Percentiles rank a stretch among this genome's conserved stretches.
Evolutionary conservation across 2,888 invertebrate genomes (phyloP).

Genomic region (Oscheius sp.): DNA sequence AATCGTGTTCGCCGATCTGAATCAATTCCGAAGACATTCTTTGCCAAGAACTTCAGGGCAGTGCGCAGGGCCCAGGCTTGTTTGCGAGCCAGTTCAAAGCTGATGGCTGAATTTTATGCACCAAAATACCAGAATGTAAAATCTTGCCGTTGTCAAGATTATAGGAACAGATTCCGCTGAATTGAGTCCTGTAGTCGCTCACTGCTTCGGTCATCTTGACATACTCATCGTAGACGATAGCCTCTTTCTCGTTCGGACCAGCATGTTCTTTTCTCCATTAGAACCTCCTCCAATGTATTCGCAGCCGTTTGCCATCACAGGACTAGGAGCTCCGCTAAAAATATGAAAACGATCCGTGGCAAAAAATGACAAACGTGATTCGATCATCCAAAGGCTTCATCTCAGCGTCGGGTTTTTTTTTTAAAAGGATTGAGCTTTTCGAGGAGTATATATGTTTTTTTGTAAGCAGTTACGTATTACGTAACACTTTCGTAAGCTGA

Average conservation of each 20-base stretch:
- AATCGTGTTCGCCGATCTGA: slow-evolving; percentile 86
- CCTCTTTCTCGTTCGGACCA: slow-evolving; percentile 80
- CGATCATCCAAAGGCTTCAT: too few relatives aligned
- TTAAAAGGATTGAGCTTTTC: too few relatives aligned
- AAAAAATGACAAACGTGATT: too few relatives aligned
- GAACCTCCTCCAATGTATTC: slow-evolving; percentile 92
- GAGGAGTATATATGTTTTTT: too few relatives aligned
- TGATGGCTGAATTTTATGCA: slow-evolving; percentile 72
- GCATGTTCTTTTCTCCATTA: slow-evolving; percentile 77
- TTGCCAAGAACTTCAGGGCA: slow-evolving; percentile 84
- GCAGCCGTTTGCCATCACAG: slow-evolving; percentile 85
- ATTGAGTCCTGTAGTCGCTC: slow-evolving; percentile 85
- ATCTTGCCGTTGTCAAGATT: slow-evolving; percentile 69
- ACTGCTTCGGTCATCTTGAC: slow-evolving; percentile 83
- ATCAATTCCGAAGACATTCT: slow-evolving; percentile 83
- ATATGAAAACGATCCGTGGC: not conserved
- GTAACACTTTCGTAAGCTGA: too few relatives aligned
- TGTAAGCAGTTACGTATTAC: too few relatives aligned
- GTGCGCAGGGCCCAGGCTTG: slow-evolving; percentile 84
- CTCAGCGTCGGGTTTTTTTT: too few relatives aligned
- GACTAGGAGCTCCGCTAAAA: slow-evolving; percentile 53
- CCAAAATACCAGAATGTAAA: not conserved
- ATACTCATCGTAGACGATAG: slow-evolving; percentile 86
- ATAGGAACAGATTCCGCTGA: slow-evolving; percentile 86
- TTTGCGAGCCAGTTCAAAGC: slow-evolving; percentile 80